Conservation (phyloP, 2,113 vertebrate genomes). For the Muscicapa adusta region DNA sequence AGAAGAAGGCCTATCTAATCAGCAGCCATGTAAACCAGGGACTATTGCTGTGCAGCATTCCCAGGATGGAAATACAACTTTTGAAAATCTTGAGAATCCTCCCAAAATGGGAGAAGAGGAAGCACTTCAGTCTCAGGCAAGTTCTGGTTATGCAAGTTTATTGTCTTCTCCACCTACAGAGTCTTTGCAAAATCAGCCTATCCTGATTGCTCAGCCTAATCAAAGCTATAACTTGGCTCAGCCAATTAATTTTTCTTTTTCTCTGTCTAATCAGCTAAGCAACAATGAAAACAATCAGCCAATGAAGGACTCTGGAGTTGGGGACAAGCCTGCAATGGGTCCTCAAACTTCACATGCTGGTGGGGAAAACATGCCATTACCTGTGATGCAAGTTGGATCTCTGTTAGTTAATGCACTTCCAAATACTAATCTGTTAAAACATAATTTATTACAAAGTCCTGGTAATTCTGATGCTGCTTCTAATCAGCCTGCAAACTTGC, state of each 20-base stretch:
- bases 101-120: slow-evolving; percentile 85
- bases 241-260: slow-evolving; percentile 65
- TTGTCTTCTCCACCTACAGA: slow-evolving; percentile 81
- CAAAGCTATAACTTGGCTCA: slow-evolving; percentile 82
- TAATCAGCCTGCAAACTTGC: slow-evolving; percentile 39
- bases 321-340: slow-evolving; percentile 41
- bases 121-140: slow-evolving; percentile 77
- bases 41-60: slow-evolving; percentile 6
- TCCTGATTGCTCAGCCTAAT: slow-evolving; percentile 88
- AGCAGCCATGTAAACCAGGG: slow-evolving; percentile 32
- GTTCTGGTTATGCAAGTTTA: slow-evolving; percentile 87
- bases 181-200: slow-evolving; percentile 81
- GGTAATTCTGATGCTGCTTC: slow-evolving; percentile 48
- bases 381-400: slow-evolving; percentile 40
- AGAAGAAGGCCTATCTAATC: slow-evolving; percentile 76
- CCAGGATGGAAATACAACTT: slow-evolving; percentile 65
- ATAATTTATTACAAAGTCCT: slow-evolving; percentile 54
- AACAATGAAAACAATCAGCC: slow-evolving; percentile 70
- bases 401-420: slow-evolving; percentile 21
- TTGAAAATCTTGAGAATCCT: slow-evolving; percentile 94
- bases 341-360: slow-evolving; percentile 11
- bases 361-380: slow-evolving; percentile 26
- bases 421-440: slow-evolving; percentile 61
- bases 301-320: slow-evolving; percentile 51
- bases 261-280: slow-evolving; percentile 66